Percentiles rank a stretch among this genome's conserved stretches.
phyloP scores from a whole-genome alignment of 2,888 invertebrate species.

The Taphrorychus bicolor region DNA sequence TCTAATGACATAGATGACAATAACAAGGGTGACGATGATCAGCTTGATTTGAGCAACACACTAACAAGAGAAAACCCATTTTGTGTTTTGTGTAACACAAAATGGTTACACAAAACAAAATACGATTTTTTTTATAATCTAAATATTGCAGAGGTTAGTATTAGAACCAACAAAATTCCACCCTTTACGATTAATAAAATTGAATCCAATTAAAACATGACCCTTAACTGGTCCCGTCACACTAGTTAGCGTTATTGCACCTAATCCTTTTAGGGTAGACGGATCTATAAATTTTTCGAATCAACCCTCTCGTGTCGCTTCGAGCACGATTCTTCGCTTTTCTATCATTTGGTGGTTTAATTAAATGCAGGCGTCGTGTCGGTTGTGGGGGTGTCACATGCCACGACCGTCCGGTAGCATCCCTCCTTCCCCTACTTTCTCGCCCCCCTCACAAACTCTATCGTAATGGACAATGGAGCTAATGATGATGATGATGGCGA shows the following conservation, averaged over 20 bases:
- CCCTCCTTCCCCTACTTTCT: neutral
- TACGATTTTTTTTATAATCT: no score
- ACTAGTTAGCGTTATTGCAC: constrained; percentile 36
- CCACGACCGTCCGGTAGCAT: neutral
- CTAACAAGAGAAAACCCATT: no score
- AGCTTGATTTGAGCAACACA: no score
- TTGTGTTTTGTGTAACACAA: no score
- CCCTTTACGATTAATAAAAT: no score
- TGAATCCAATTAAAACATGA: constrained; percentile 11
- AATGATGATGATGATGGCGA: neutral
- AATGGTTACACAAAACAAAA: no score
- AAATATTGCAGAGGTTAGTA: no score
- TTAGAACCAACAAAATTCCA: no score
- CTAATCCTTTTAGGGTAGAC: constrained; percentile 19
- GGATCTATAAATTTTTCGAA: constrained; percentile 38
- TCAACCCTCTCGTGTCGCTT: constrained; percentile 21
- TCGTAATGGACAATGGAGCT: neutral
- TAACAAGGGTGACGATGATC: no score
- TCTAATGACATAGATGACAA: no score
- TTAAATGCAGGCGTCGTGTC: constrained; percentile 39
- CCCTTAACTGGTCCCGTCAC: constrained; percentile 18
- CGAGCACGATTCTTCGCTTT: constrained; percentile 40
- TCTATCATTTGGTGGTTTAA: constrained; percentile 41
- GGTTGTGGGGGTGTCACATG: constrained; percentile 23
- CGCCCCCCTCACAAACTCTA: neutral